These are phyloP conservation scores for Gasterosteus nipponicus DNA, from an alignment of 2,113 vertebrate genomes.

Conservation along the genomic window DNA sequence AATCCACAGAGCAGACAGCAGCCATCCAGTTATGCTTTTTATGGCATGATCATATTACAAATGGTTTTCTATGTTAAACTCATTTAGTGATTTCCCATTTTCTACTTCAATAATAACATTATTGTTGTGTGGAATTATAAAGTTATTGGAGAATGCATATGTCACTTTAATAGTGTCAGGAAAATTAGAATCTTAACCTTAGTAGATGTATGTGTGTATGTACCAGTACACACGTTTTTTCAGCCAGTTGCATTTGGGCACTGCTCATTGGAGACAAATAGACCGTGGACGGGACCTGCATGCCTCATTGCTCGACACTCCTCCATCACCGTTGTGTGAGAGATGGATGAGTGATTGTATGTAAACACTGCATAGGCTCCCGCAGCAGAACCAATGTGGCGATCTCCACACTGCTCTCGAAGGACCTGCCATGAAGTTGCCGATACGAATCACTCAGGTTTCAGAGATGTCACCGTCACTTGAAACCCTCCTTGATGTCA, in stretches of 20 bases:
- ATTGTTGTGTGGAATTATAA: background rate
- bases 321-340: constrained; percentile 63
- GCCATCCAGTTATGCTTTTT: background rate
- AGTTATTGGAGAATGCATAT: background rate
- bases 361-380: constrained; percentile 67
- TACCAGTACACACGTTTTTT: constrained; percentile 41
- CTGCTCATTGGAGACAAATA: constrained; percentile 69
- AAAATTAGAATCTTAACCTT: too few species aligned
- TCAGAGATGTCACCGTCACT: constrained; percentile 45
- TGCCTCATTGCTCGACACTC: constrained; percentile 71
- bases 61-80: background rate
- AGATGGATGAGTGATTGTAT: constrained; percentile 70
- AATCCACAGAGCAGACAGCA: background rate
- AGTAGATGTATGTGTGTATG: too few species aligned
- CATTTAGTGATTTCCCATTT: background rate
- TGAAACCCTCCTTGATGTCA: constrained; percentile 27
- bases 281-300: constrained; percentile 60
- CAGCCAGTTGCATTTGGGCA: constrained; percentile 57
- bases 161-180: background rate
- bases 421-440: constrained; percentile 45
- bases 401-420: constrained; percentile 62
- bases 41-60: background rate
- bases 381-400: constrained; percentile 49
- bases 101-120: background rate
- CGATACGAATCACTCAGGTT: constrained; percentile 47